These are phyloP conservation scores for Neosilurus mollespiculum DNA, from an alignment of 2,797 vertebrate species.

Conservation along the genomic window DNA sequence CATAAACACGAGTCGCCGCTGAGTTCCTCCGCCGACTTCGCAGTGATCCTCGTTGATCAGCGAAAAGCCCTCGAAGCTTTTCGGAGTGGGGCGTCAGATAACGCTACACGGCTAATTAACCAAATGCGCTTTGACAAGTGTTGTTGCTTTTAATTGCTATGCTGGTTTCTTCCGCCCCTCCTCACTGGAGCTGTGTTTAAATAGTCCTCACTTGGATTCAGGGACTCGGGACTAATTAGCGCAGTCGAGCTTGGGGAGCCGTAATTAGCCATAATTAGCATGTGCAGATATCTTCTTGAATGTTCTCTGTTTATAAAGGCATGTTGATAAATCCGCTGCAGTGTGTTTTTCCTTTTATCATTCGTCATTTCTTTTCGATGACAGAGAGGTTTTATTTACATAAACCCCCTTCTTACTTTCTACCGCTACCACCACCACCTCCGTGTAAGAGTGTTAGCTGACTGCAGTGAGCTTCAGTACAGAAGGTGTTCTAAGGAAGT, in stretches of 20 bases:
- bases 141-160: conserved; percentile 9
- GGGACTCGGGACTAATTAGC: background rate
- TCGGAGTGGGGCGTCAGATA: background rate
- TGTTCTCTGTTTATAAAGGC: background rate
- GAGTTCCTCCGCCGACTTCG: background rate
- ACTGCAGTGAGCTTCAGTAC: too few species aligned
- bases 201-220: background rate
- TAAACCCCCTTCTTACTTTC: too few species aligned
- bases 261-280: conserved; percentile 33
- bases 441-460: too few species aligned
- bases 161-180: background rate
- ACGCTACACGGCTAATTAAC: conserved; percentile 14
- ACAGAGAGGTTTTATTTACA: background rate
- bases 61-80: background rate
- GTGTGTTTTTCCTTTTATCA: background rate
- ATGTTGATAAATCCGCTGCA: background rate
- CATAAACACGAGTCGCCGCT: background rate
- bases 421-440: too few species aligned
- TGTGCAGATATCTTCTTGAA: background rate
- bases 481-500: too few species aligned
- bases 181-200: background rate
- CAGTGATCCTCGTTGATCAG: background rate
- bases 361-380: background rate
- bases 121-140: background rate
- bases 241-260: background rate